These are phyloP conservation scores for Alexandromys fortis DNA, from an alignment of 2,113 vertebrate species.

Conservation along the genomic window DNA sequence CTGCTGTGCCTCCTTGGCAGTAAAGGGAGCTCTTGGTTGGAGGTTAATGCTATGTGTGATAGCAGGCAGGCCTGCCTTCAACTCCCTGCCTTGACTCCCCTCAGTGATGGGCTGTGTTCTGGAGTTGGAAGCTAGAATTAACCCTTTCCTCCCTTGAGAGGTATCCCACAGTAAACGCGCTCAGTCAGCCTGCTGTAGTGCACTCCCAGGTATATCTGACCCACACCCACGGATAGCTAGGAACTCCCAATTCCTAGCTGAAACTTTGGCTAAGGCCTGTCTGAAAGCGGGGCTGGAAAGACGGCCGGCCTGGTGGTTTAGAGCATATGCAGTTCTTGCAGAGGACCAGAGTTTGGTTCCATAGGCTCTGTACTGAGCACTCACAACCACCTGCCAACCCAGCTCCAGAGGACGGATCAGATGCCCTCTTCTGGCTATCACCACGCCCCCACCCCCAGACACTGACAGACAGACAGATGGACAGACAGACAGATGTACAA, in stretches of 20 bases:
- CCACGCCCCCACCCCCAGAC: not conserved
- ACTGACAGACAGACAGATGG: not conserved
- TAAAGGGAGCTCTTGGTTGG: not conserved
- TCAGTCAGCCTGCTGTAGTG: not conserved
- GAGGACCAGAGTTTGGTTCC: not conserved
- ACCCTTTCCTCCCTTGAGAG: not conserved
- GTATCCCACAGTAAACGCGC: not conserved
- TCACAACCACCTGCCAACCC: not conserved
- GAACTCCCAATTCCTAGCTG: not conserved
- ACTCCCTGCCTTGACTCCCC: not conserved
- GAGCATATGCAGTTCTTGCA: not conserved
- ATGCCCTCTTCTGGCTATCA: not conserved
- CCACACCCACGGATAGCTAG: not conserved
- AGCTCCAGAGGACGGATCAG: not conserved
- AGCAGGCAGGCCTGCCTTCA: not conserved
- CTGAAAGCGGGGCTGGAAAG: not conserved
- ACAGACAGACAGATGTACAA: not conserved
- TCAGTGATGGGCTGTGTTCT: not conserved
- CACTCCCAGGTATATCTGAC: not conserved
- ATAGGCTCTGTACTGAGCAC: not conserved
- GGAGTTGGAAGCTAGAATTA: not conserved
- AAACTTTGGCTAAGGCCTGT: not conserved
- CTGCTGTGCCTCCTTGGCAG: not conserved
- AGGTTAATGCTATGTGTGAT: not conserved
- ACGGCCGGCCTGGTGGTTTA: not conserved